Evolutionary conservation across 2,113 vertebrate genomes (phyloP), one percentile per base, ranked within the genome.

Genomic region (Gorilla gorilla): DNA sequence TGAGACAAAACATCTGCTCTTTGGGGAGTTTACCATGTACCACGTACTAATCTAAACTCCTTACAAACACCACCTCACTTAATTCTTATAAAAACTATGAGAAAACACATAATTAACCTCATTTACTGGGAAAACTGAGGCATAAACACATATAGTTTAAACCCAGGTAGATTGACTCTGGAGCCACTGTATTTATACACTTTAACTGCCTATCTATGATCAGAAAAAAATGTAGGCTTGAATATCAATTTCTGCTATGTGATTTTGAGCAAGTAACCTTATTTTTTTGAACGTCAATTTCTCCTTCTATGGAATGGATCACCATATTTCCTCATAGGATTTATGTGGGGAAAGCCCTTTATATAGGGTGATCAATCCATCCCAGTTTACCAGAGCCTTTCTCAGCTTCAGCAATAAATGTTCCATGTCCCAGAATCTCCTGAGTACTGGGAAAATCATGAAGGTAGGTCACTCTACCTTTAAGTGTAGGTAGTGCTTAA

Each of bases 361-460:
- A 25, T 27, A 35, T 0, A 45, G 0, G 40, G 16, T 76, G 14
- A 52, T 9, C 13, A 87, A 50, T 6, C 2, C 14, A 72, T 72
- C 11, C 8, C 32, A 59, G 5, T 38, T 50, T 52, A 68, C 2
- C 35, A 57, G 16, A 57, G 16, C 43, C n/a, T 73, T 92, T 35
- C 52, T 27, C 14, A 84, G 38, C 40, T 80, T 61, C 4, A 80
- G 14, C 11, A 20, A 7, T n/a, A 12, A 50, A 50, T 38, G 3
- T 57, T 17, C 25, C 25, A 22, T n/a, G 0, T 68, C 1, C 2
- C 45, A 16, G 12, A 75, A 43, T 3, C 2, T 40, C 4, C 30
- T 45, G 7, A 43, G 6, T 40, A 11, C 50, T 50, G 1, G 14
- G 85, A 4, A 88, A 70, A 89, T 80, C 30, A n/a, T 17, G 5